Percentiles rank a stretch among this genome's conserved stretches.
These are phyloP conservation scores for Myotis pilosus DNA, from an alignment of 2,797 vertebrate species.

Conservation along the genomic window DNA sequence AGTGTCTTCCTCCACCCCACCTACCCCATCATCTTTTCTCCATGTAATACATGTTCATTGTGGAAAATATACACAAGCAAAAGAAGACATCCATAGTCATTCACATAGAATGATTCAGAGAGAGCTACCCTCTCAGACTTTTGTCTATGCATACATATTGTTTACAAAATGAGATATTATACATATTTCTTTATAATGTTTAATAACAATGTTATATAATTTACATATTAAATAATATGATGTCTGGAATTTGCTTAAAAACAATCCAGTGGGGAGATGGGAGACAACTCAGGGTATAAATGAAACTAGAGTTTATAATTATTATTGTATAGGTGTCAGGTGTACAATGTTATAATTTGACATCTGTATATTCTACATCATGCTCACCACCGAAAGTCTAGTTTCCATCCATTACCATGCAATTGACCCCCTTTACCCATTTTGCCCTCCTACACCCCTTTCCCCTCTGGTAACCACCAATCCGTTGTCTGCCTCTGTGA, in stretches of 20 bases:
- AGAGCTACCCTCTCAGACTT: not conserved
- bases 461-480: not conserved
- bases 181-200: not conserved
- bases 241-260: slow-evolving; percentile 16
- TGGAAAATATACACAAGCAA: not conserved
- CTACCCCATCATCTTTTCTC: not conserved
- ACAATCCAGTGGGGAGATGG: not conserved
- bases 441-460: not conserved
- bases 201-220: not conserved
- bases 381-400: not conserved
- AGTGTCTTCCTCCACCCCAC: not conserved
- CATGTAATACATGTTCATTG: not conserved
- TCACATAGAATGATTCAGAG: not conserved
- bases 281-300: not conserved
- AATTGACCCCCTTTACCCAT: not conserved
- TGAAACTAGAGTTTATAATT: not conserved
- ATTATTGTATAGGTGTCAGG: not conserved
- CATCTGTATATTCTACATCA: not conserved
- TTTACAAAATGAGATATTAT: not conserved
- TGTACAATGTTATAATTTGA: not conserved
- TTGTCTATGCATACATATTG: not conserved
- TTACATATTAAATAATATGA: not conserved
- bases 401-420: not conserved
- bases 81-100: not conserved
- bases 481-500: not conserved